Percentiles rank a stretch among this genome's conserved stretches.
Evolutionary conservation across 2,113 vertebrate genomes (phyloP).

Genomic region (Podarcis muralis): DNA sequence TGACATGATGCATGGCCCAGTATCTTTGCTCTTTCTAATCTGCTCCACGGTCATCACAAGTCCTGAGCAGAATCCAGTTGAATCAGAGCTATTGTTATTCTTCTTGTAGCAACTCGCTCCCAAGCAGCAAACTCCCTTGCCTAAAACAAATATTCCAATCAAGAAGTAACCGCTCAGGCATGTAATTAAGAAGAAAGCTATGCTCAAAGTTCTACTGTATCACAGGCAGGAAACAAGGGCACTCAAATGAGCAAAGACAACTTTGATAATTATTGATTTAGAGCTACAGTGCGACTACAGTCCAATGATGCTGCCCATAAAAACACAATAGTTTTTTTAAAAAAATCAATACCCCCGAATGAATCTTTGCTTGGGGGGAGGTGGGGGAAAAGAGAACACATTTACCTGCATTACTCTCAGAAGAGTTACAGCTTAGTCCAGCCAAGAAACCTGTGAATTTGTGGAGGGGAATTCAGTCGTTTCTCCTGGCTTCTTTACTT

Average conservation of each 20-base stretch:
- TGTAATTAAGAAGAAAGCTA: slow-evolving; percentile 73
- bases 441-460: not conserved
- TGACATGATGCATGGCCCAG: not conserved
- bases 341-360: not conserved
- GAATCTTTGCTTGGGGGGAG: not conserved
- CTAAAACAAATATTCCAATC: slow-evolving; percentile 72
- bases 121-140: slow-evolving; percentile 16
- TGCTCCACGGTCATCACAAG: not conserved
- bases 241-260: slow-evolving; percentile 67
- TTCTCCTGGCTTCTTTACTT: not conserved
- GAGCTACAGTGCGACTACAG: slow-evolving; percentile 31
- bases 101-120: slow-evolving; percentile 18
- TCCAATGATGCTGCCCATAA: slow-evolving; percentile 13
- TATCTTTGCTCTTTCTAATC: not conserved
- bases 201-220: slow-evolving; percentile 50
- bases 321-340: not conserved
- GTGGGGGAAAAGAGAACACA: not conserved
- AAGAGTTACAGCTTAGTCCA: not conserved
- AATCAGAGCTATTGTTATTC: slow-evolving; percentile 43
- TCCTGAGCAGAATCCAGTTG: slow-evolving; percentile 11
- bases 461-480: not conserved
- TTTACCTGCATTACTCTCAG: not conserved
- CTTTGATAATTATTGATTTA: slow-evolving; percentile 64
- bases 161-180: slow-evolving; percentile 58
- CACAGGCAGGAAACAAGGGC: slow-evolving; percentile 57